Base-by-base conservation (phyloP, 2,797 vertebrate species). In the Dermochelys coriacea region DNA sequence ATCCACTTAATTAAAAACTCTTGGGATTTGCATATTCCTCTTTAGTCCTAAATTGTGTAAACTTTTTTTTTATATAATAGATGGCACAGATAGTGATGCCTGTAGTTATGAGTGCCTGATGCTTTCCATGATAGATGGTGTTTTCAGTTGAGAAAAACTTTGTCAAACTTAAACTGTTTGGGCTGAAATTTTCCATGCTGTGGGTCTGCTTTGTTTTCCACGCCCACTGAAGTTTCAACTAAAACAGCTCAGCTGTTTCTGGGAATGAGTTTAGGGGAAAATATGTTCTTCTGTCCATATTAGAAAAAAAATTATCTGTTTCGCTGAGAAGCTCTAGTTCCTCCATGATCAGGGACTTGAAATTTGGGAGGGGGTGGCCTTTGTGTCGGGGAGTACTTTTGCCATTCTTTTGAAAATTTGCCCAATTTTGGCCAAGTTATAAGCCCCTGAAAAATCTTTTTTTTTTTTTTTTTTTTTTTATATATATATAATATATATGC, bases 131-230 rank as follows among this genome's bases (percentile, higher is more conserved):
- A 37, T 19, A 71, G 19, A 71, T n/a, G 37, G 37, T 68, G n/a
- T 37, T 68, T 41, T 71, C 12, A 59, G 27, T 15, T 71, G n/a
- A 37, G n/a, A 41, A 23, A 41, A 37, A 41, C 37, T 71, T 71
- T 37, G n/a, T 19, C n/a, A 71, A 23, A 41, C 68, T 71, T 41
- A 71, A 41, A 41, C 5, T 21, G 37, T 71, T 41, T 71, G n/a
- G n/a, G 37, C 19, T 71, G 68, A 71, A 71, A 41, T 71, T 71
- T 71, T 71, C 10, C n/a, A 71, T 71, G 68, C 18, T 41, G 21
- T 0, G 5, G 10, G n/a, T 12, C 37, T 74, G 9, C 68, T 21
- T 74, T 6, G 3, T 12, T 3, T 5, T 3, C 11, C 18, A 6
- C 51, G 18, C 16, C 5, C 25, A 7, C 23, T 5, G 3, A 59